Evolutionary conservation across 1,140 invertebrate species (phyloP).

Genomic region (Psilanteris sp.): DNA sequence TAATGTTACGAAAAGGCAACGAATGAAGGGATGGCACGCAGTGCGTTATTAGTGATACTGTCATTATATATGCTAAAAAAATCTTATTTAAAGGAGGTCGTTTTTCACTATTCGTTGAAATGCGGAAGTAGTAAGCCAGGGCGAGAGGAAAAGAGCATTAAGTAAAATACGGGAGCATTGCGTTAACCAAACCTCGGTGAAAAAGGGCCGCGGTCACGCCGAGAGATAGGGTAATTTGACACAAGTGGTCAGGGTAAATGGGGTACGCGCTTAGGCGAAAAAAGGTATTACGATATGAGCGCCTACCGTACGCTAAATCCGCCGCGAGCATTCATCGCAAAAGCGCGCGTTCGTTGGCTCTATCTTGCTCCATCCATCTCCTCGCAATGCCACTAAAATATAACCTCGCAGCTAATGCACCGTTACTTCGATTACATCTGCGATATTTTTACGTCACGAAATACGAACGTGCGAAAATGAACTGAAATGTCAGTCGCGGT

Average conservation of each 20-base stretch:
- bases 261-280: conserved; percentile 25
- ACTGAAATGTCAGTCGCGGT: no score
- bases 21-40: no score
- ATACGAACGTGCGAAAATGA: no score
- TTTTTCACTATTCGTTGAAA: conserved; percentile 5
- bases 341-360: conserved; percentile 9
- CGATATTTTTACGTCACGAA: no score
- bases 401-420: conserved; percentile 6
- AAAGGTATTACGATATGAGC: conserved; percentile 9
- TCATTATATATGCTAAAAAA: no score
- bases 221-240: conserved; percentile 35
- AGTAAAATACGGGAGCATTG: conserved; percentile 20
- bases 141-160: conserved; percentile 14
- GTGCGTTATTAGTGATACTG: no score
- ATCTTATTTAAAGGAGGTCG: no score
- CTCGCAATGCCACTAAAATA: conserved; percentile 19
- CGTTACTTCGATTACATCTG: conserved; percentile 3
- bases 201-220: conserved; percentile 39
- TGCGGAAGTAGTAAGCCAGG: conserved; percentile 8
- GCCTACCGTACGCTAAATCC: not conserved
- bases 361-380: conserved; percentile 6
- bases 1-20: no score
- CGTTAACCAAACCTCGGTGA: conserved; percentile 39
- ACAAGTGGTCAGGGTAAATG: conserved; percentile 24
- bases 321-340: conserved; percentile 9